phyloP scores from a whole-genome alignment of 2,888 invertebrate species.

The Incurvaria masculella region DNA sequence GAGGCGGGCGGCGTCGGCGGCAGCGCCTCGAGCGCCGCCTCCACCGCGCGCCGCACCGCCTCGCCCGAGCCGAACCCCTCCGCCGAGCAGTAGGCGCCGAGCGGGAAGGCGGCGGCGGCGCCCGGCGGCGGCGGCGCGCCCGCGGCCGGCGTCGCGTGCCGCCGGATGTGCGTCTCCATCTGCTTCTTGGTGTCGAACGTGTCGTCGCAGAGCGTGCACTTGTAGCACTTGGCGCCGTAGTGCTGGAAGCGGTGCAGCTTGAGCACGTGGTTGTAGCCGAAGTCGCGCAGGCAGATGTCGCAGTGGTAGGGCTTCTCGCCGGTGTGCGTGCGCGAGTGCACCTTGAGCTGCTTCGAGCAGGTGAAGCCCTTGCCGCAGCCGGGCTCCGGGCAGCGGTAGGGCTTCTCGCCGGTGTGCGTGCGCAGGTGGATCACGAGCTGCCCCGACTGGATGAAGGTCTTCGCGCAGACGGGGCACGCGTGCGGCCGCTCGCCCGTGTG shows the following conservation, averaged over 20 bases:
- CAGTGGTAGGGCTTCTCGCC: conserved; percentile 90
- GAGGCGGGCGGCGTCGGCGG: conserved; percentile 60
- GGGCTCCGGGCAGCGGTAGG: conserved; percentile 74
- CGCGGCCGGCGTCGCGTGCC: conserved; percentile 17
- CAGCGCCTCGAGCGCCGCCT: conserved; percentile 46
- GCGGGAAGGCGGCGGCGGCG: conserved; percentile 20
- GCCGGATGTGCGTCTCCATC: conserved; percentile 80
- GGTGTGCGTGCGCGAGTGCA: conserved; percentile 87
- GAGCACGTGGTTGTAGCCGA: conserved; percentile 88
- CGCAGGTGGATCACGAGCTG: conserved; percentile 89
- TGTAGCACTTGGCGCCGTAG: conserved; percentile 89
- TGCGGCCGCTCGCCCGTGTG: conserved; percentile 90
- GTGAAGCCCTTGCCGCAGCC: conserved; percentile 90
- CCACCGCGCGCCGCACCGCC: conserved; percentile 45
- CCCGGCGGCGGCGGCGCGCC: conserved; percentile 50
- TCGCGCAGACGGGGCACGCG: conserved; percentile 82
- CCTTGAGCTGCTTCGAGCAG: conserved; percentile 88
- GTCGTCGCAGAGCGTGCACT: conserved; percentile 88
- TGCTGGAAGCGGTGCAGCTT: conserved; percentile 88
- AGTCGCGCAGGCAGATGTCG: conserved; percentile 87
- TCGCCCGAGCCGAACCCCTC: conserved; percentile 25
- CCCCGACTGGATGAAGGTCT: conserved; percentile 89
- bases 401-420: conserved; percentile 86
- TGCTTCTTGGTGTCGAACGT: conserved; percentile 89
- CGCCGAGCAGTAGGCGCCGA: conserved; percentile 23